Evolutionary conservation across 2,113 vertebrate species (phyloP).

Genomic region (Sinocyclocheilus anophthalmus): DNA sequence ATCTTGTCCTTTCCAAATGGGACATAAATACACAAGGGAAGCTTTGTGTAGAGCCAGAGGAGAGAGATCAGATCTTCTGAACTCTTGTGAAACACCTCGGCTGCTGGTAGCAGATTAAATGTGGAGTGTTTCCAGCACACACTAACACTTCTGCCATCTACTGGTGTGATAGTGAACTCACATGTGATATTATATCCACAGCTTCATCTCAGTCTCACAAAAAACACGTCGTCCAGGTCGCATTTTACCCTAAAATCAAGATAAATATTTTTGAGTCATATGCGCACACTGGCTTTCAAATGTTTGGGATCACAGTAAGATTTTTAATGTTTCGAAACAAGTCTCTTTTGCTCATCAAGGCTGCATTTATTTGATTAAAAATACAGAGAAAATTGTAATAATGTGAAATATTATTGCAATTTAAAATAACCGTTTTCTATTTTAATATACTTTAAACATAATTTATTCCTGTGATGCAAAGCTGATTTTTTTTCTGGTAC

Average conservation of each 20-base stretch:
- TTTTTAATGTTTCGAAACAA: too few relatives aligned
- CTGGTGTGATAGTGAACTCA: constrained; percentile 56
- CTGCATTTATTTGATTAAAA: not conserved
- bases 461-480: too few relatives aligned
- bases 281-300: too few relatives aligned
- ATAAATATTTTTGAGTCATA: not conserved
- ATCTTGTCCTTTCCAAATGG: constrained; percentile 25
- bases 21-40: constrained; percentile 26
- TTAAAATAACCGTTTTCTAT: not conserved
- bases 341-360: not conserved
- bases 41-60: constrained; percentile 17
- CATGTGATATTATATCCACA: not conserved
- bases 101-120: not conserved
- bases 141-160: constrained; percentile 60
- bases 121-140: not conserved
- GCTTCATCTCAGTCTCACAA: not conserved
- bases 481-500: too few relatives aligned
- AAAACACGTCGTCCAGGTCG: not conserved
- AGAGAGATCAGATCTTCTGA: not conserved
- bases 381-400: not conserved
- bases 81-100: not conserved
- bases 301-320: not conserved
- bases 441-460: not conserved
- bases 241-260: not conserved
- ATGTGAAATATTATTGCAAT: not conserved